Conservation (phyloP, 2,888 invertebrate species). For the Harpagoxenus sublaevis region DNA sequence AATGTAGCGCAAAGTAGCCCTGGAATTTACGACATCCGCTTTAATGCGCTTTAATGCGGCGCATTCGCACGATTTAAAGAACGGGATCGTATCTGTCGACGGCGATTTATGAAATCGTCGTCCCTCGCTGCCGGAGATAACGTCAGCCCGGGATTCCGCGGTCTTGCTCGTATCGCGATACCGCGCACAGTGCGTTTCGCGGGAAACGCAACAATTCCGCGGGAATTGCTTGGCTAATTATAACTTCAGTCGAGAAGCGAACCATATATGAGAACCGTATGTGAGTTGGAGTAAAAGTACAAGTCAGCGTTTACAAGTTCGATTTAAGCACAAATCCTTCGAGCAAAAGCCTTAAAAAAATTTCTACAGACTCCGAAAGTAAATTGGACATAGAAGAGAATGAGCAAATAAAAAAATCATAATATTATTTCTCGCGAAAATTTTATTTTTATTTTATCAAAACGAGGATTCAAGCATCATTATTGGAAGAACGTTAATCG, state of each 20-base stretch:
- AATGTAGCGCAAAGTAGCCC: constrained; percentile 63
- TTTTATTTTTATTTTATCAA: not conserved
- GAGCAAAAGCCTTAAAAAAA: not conserved
- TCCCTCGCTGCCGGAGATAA: constrained; percentile 55
- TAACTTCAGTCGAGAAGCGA: not conserved
- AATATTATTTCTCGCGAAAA: not conserved
- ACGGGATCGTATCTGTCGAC: constrained; percentile 71
- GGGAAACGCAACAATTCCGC: constrained; percentile 29
- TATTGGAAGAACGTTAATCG: not conserved
- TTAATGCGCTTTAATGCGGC: constrained; percentile 71
- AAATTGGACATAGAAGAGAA: not conserved
- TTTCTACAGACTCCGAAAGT: not conserved
- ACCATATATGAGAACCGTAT: no score
- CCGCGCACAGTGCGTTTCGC: constrained; percentile 2
- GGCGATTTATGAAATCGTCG: constrained; percentile 70
- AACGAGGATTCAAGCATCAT: not conserved
- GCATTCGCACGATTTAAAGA: constrained; percentile 66
- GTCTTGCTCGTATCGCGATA: constrained; percentile 15
- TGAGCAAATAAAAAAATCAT: not conserved
- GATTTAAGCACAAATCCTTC: not conserved
- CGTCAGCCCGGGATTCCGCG: constrained; percentile 50
- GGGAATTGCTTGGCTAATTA: constrained; percentile 10
- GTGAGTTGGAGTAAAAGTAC: not conserved
- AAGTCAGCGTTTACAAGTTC: not conserved
- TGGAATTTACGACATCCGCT: constrained; percentile 72